Evolutionary conservation across 2,113 vertebrate genomes (phyloP), one percentile per base, ranked within the genome.

Genomic region (Melierax canorus): DNA sequence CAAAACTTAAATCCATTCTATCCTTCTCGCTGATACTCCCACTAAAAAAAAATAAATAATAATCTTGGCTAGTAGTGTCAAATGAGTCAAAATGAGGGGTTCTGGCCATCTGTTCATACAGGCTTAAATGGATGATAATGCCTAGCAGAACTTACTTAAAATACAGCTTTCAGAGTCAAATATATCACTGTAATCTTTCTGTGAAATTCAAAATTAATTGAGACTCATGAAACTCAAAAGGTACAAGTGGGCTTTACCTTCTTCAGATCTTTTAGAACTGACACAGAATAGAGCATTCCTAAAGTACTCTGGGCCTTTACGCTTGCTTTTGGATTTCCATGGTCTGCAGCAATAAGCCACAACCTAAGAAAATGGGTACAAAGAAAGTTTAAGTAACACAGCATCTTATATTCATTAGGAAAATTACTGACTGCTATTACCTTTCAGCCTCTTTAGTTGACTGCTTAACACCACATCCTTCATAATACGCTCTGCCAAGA

Each of bases 291-390:
- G 86, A 98, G 98, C 96, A 99, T 91, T 83, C 98, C 99, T 38
- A 99, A 98, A 43, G 97, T 96, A 59, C 91, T 98, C 91, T 99
- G 98, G 48, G 98, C 98, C 90, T 98, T 98, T 55, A 99, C 72
- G 4, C 98, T 98, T 50, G 98, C 98, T 74, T 98, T 97, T 62
- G 98, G 98, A 73, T 98, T 99, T 68, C 98, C 98, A 48, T 97
- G 66, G 43, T 98, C 98, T 64, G 98, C 98, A 81, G 98, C 98
- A 67, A 97, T 91, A 89, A 99, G 96, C 98, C 98, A 99, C 30
- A 98, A 81, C 94, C 98, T 98, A 39, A 59, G 84, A 94, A 85
- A 95, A 82, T 8, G 71, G 66, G 24, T 15, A 82, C 56, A 75
- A 73, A 69, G 13, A 16, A 39, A 43, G n/a, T 62, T 64, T 39